Evolutionary conservation across 2,888 invertebrate genomes (phyloP).

Genomic region (Ormia ochracea): DNA sequence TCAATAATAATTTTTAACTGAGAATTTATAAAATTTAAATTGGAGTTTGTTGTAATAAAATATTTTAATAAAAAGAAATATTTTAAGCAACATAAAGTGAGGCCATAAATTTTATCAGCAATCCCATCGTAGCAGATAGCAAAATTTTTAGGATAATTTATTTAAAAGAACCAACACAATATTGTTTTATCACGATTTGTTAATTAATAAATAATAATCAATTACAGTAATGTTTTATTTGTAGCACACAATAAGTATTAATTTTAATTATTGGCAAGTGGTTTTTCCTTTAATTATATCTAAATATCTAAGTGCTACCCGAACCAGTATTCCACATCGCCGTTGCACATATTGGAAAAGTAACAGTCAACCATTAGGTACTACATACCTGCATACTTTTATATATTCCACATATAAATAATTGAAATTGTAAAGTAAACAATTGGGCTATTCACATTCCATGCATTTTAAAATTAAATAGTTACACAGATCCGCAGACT

Average conservation of each 20-base stretch:
- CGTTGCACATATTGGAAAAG: background rate
- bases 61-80: too few species aligned
- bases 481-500: too few species aligned
- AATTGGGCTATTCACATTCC: too few species aligned
- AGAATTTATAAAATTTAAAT: too few species aligned
- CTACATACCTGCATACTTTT: background rate
- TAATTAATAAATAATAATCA: conserved; percentile 13
- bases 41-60: too few species aligned
- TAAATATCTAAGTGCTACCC: background rate
- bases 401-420: background rate
- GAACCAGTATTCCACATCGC: background rate
- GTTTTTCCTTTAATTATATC: conserved; percentile 16
- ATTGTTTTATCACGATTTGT: conserved; percentile 1
- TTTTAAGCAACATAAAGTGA: too few species aligned
- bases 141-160: too few species aligned
- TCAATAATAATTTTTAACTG: too few species aligned
- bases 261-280: background rate
- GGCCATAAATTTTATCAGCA: too few species aligned
- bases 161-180: background rate
- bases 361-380: background rate
- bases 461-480: too few species aligned
- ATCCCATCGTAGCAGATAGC: too few species aligned
- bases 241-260: background rate
- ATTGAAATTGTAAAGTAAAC: too few species aligned
- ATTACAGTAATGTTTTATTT: background rate